Conservation (phyloP, 92 coral and sea anemone species). For the Epizoanthus illoricatus region DNA sequence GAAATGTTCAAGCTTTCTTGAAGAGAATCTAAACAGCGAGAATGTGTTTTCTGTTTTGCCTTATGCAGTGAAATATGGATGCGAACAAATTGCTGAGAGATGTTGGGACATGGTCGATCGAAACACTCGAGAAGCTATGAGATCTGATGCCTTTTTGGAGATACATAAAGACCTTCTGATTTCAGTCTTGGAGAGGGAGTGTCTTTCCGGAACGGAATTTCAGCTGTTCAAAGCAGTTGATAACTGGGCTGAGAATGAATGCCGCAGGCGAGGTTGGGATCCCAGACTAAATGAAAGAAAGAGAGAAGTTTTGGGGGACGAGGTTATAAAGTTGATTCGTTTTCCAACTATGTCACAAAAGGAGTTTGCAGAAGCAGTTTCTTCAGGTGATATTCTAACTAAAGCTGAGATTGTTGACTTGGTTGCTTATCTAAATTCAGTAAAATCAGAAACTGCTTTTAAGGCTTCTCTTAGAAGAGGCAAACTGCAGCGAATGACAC, state of each 20-base stretch:
- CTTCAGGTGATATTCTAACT: conserved; percentile 16
- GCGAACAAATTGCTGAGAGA: conserved; percentile 34
- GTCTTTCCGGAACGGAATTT: too few relatives aligned
- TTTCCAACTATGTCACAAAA: conserved; percentile 23
- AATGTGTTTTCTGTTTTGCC: conserved; percentile 40
- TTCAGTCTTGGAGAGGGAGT: too few relatives aligned
- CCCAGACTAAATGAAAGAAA: conserved; percentile 5
- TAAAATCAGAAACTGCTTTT: too few relatives aligned
- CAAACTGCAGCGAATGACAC: too few relatives aligned
- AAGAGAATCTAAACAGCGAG: conserved; percentile 37
- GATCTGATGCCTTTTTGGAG: not conserved
- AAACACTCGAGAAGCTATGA: conserved; percentile 38
- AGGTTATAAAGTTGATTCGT: conserved; percentile 17
- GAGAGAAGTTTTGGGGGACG: conserved; percentile 33
- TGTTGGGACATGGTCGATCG: conserved; percentile 43
- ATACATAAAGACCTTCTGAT: too few relatives aligned
- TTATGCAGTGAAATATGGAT: conserved; percentile 40
- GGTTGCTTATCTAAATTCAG: too few relatives aligned
- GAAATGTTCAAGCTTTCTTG: conserved; percentile 28
- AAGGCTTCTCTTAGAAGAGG: too few relatives aligned
- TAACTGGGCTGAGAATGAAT: too few relatives aligned
- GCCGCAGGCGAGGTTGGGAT: too few relatives aligned
- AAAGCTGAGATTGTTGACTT: not conserved
- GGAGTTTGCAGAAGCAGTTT: conserved; percentile 23
- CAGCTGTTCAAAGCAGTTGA: too few relatives aligned